Conservation (phyloP, 2,888 invertebrate species). For the Drosophila rellima region DNA sequence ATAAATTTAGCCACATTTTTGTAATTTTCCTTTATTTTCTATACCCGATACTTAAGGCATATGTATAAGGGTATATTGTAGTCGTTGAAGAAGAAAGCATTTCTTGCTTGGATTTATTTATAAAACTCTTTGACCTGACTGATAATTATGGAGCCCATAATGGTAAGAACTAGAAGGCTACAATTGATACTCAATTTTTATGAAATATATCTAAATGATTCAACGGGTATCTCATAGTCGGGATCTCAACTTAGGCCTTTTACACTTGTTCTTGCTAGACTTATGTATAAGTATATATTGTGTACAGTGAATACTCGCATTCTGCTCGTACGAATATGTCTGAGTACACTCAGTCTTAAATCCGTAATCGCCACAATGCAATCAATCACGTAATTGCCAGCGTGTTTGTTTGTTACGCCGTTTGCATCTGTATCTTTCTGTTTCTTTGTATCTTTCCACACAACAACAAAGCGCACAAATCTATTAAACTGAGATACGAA, state of each 20-base stretch:
- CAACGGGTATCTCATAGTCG: no score
- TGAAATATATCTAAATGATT: no score
- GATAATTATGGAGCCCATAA: no score
- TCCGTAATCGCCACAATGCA: slow-evolving; percentile 66
- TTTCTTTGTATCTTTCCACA: slow-evolving; percentile 65
- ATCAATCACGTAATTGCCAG: slow-evolving; percentile 80
- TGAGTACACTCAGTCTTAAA: slow-evolving; percentile 43
- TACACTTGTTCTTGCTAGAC: slow-evolving; percentile 12
- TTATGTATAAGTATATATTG: not conserved
- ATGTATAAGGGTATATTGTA: no score
- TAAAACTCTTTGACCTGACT: no score
- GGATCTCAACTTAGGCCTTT: no score
- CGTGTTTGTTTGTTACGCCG: slow-evolving; percentile 70
- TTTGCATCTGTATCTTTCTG: slow-evolving; percentile 71
- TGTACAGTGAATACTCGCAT: slow-evolving; percentile 12
- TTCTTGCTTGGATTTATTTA: no score
- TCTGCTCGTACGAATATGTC: slow-evolving; percentile 4
- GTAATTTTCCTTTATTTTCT: slow-evolving; percentile 67
- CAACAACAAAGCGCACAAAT: slow-evolving; percentile 60
- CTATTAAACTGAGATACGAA: slow-evolving; percentile 59
- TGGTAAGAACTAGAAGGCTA: no score
- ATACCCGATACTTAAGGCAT: no score
- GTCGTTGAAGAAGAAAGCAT: no score
- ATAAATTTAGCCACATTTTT: slow-evolving; percentile 67
- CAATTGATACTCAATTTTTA: no score